These are phyloP conservation scores for Coregonus suidteri DNA, from an alignment of 2,797 vertebrate species.

Conservation along the genomic window DNA sequence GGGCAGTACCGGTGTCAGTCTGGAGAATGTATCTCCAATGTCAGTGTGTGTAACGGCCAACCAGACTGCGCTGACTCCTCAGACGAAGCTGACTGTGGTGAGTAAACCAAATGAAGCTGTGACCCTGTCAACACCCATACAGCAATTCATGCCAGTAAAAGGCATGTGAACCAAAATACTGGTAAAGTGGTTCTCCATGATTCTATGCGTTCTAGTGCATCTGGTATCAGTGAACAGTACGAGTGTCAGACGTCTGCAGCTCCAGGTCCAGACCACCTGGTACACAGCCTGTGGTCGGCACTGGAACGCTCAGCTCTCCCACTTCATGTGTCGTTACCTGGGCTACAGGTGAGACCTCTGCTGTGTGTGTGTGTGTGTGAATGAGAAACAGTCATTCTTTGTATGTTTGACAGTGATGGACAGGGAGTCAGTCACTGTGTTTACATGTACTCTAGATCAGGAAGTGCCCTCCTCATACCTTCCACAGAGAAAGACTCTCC, in stretches of 20 bases:
- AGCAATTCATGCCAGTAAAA: not conserved
- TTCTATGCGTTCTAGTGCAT: slow-evolving; percentile 67
- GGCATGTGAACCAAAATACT: not conserved
- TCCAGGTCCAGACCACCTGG: slow-evolving; percentile 69
- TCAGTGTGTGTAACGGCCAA: slow-evolving; percentile 74
- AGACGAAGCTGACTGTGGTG: slow-evolving; percentile 86
- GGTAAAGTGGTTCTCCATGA: not conserved
- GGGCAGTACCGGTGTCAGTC: slow-evolving; percentile 79
- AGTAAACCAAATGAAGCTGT: slow-evolving; percentile 25
- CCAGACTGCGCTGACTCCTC: slow-evolving; percentile 83
- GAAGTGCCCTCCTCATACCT: slow-evolving; percentile 53
- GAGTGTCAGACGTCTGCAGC: slow-evolving; percentile 69
- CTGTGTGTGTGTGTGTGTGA: not conserved
- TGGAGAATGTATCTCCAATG: slow-evolving; percentile 78
- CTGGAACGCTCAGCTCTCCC: slow-evolving; percentile 78
- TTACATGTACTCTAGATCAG: slow-evolving; percentile 65
- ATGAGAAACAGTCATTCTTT: not conserved
- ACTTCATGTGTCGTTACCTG: slow-evolving; percentile 80
- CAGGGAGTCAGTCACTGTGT: not conserved
- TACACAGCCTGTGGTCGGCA: slow-evolving; percentile 77
- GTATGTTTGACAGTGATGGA: not conserved
- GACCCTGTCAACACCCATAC: not conserved
- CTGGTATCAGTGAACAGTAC: slow-evolving; percentile 68
- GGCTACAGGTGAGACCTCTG: slow-evolving; percentile 70
- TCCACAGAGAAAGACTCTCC: slow-evolving; percentile 68